phyloP scores from a whole-genome alignment of 2,888 invertebrate genomes.

The Digitonthophagus gazella region DNA sequence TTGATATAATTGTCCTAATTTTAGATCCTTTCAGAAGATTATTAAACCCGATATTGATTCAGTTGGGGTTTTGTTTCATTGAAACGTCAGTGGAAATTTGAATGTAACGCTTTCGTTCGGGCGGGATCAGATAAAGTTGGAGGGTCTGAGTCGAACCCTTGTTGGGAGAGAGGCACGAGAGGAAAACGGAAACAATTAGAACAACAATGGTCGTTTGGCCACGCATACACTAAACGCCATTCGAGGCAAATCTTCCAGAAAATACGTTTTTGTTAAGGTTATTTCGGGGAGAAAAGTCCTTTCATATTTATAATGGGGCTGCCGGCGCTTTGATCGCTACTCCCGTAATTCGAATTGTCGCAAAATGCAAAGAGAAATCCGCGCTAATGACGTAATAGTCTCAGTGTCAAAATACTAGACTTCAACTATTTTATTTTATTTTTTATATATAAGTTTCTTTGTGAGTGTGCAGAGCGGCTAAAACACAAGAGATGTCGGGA shows the following conservation, averaged over 20 bases:
- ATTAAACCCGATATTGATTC: neutral
- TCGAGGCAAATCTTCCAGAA: conserved; percentile 53
- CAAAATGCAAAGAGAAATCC: neutral
- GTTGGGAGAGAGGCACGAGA: conserved; percentile 45
- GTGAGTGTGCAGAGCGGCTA: neutral
- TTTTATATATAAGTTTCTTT: neutral
- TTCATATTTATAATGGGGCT: conserved; percentile 45
- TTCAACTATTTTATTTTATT: neutral
- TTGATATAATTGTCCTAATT: too few species aligned
- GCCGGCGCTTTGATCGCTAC: neutral
- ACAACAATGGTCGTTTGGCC: conserved; percentile 54
- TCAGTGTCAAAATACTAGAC: neutral
- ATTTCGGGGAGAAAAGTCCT: conserved; percentile 48
- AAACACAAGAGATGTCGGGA: conserved; percentile 31
- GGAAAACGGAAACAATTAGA: conserved; percentile 55
- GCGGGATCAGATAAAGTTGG: conserved; percentile 33
- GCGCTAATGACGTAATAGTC: neutral
- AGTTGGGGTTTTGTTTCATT: conserved; percentile 2
- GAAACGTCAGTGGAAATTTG: conserved; percentile 11
- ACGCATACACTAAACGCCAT: conserved; percentile 48
- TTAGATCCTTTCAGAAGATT: neutral
- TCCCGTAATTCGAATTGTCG: neutral
- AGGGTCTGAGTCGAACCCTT: conserved; percentile 44
- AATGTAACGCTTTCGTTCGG: conserved; percentile 6
- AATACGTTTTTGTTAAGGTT: conserved; percentile 50